These are phyloP conservation scores for Xiphophorus maculatus DNA, from an alignment of 2,113 vertebrate species.

Conservation along the genomic window DNA sequence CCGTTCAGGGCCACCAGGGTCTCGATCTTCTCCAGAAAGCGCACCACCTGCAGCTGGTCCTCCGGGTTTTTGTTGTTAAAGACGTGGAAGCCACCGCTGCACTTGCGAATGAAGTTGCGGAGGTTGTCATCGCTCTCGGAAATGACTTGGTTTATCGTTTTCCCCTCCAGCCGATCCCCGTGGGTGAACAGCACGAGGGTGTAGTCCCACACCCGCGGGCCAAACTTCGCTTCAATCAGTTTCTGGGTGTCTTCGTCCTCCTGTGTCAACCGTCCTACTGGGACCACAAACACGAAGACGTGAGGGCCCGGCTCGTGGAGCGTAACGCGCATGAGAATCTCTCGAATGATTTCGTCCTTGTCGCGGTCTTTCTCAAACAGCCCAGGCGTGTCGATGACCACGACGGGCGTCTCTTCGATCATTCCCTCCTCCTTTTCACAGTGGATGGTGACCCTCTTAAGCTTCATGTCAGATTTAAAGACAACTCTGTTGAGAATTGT, in stretches of 20 bases:
- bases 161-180: conserved; percentile 53
- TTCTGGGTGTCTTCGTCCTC: conserved; percentile 61
- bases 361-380: conserved; percentile 44
- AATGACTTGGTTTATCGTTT: conserved; percentile 58
- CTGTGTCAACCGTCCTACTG: conserved; percentile 59
- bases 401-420: conserved; percentile 16
- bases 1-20: conserved; percentile 70
- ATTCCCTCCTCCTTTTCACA: conserved; percentile 42
- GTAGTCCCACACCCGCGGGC: conserved; percentile 65
- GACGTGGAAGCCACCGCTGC: conserved; percentile 66
- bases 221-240: conserved; percentile 64
- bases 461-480: conserved; percentile 63
- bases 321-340: conserved; percentile 56
- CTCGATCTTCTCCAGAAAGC: conserved; percentile 63
- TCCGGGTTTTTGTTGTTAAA: conserved; percentile 62
- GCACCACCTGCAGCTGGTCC: conserved; percentile 42
- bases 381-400: conserved; percentile 70
- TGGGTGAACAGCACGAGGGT: conserved; percentile 71
- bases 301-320: conserved; percentile 62
- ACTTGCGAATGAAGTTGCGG: conserved; percentile 61
- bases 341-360: conserved; percentile 23
- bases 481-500: conserved; percentile 54
- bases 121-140: conserved; percentile 42
- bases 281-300: conserved; percentile 55
- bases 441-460: conserved; percentile 48